These are phyloP conservation scores for Eulemur rufifrons DNA, from an alignment of 2,113 vertebrate species.

Conservation along the genomic window DNA sequence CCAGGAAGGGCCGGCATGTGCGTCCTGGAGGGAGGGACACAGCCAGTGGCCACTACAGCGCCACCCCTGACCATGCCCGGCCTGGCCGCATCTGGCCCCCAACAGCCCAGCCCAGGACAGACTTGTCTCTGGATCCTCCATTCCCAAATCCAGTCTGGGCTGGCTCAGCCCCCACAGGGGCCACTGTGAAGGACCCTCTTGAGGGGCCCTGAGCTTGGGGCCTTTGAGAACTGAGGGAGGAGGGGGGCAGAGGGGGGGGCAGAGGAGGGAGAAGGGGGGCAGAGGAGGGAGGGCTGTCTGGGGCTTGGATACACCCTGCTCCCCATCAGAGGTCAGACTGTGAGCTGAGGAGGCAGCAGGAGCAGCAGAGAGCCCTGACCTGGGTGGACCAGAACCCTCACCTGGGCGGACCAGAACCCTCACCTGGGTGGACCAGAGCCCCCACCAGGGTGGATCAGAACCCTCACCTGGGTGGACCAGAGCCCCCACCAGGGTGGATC, in stretches of 20 bases:
- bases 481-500: no score
- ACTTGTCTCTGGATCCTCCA: fast-evolving
- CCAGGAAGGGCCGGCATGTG: neutral
- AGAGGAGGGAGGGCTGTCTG: neutral
- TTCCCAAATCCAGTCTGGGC: neutral
- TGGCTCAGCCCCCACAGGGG: neutral
- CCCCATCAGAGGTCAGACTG: neutral
- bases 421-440: no score
- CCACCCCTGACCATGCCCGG: neutral
- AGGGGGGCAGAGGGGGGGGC: neutral
- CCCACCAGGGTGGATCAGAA: no score
- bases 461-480: no score
- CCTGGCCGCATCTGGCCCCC: neutral
- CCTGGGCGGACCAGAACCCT: fast-evolving
- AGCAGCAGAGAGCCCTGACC: no score
- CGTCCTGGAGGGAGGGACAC: neutral
- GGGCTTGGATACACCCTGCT: neutral
- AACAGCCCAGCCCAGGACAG: neutral
- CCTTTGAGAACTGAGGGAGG: neutral
- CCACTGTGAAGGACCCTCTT: neutral
- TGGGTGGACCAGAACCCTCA: no score
- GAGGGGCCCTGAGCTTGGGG: neutral
- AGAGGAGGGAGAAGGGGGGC: no score
- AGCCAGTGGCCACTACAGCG: neutral
- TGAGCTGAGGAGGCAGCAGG: no score